These are phyloP conservation scores for Diplazon laetatorius DNA, from an alignment of 2,888 invertebrate genomes.

Conservation along the genomic window DNA sequence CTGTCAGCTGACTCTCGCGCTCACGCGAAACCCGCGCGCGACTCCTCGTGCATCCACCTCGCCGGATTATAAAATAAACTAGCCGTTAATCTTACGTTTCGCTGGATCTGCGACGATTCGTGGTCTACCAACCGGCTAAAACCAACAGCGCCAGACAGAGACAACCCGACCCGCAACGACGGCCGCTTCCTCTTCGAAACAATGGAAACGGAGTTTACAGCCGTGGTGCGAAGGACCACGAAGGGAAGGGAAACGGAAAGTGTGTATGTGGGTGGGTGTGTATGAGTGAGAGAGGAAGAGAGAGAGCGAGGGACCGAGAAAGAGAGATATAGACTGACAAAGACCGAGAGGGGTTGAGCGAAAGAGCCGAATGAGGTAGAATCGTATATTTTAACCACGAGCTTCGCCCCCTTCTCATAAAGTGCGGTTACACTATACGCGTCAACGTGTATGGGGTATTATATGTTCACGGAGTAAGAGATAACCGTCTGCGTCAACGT, in stretches of 20 bases:
- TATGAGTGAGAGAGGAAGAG: slow-evolving; percentile 24
- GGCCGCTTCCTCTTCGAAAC: slow-evolving; percentile 70
- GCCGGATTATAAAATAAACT: slow-evolving; percentile 71
- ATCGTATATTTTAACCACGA: slow-evolving; percentile 77
- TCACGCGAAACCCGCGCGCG: slow-evolving; percentile 25
- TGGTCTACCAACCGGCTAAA: slow-evolving; percentile 62
- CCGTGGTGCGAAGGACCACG: slow-evolving; percentile 56
- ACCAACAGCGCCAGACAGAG: slow-evolving; percentile 21
- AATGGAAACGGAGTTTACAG: slow-evolving; percentile 76
- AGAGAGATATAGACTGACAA: slow-evolving; percentile 10
- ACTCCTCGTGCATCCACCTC: slow-evolving; percentile 23
- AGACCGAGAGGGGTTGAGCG: slow-evolving; percentile 55
- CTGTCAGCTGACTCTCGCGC: slow-evolving; percentile 25
- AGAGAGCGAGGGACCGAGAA: slow-evolving; percentile 56
- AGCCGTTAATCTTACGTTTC: slow-evolving; percentile 71
- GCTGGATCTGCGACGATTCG: slow-evolving; percentile 65
- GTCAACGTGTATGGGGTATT: slow-evolving; percentile 37
- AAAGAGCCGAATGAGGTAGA: slow-evolving; percentile 65
- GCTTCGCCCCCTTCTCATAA: slow-evolving; percentile 73
- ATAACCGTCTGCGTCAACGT: slow-evolving; percentile 41
- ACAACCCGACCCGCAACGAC: slow-evolving; percentile 24
- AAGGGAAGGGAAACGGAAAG: slow-evolving; percentile 4
- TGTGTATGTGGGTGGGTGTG: too few species aligned
- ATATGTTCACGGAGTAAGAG: slow-evolving; percentile 2
- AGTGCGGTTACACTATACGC: slow-evolving; percentile 73